Conservation (phyloP, 2,888 invertebrate species). For the Troides aeacus region DNA sequence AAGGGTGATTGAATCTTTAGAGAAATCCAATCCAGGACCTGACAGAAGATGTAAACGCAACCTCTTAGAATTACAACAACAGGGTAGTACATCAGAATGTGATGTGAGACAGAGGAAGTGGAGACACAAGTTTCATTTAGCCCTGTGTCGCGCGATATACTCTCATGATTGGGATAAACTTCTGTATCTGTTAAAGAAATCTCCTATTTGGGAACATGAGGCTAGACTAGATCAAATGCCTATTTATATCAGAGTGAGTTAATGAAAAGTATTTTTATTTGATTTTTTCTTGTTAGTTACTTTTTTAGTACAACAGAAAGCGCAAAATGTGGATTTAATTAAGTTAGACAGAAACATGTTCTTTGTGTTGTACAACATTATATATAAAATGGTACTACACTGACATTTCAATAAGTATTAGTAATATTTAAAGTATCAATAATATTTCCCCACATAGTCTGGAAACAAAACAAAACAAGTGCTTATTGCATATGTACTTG, state of each 20-base stretch:
- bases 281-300: not conserved
- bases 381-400: too few species aligned
- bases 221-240: conserved; percentile 38
- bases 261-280: not conserved
- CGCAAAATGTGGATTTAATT: too few species aligned
- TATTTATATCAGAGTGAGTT: conserved; percentile 57
- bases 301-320: not conserved
- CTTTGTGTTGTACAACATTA: too few species aligned
- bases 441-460: too few species aligned
- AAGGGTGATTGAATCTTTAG: conserved; percentile 48
- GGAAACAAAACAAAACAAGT: too few species aligned
- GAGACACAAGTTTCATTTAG: conserved; percentile 42
- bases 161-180: conserved; percentile 67
- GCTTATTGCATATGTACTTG: too few species aligned
- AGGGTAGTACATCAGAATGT: conserved; percentile 34
- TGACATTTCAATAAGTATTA: too few species aligned
- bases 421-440: too few species aligned
- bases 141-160: conserved; percentile 56
- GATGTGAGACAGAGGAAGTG: conserved; percentile 34
- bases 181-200: conserved; percentile 56
- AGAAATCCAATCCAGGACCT: conserved; percentile 35
- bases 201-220: conserved; percentile 55
- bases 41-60: conserved; percentile 49
- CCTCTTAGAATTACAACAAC: conserved; percentile 46
- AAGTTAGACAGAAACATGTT: too few species aligned